Evolutionary conservation across 2,888 invertebrate species (phyloP).

Genomic region (Acanthoscelides obtectus): DNA sequence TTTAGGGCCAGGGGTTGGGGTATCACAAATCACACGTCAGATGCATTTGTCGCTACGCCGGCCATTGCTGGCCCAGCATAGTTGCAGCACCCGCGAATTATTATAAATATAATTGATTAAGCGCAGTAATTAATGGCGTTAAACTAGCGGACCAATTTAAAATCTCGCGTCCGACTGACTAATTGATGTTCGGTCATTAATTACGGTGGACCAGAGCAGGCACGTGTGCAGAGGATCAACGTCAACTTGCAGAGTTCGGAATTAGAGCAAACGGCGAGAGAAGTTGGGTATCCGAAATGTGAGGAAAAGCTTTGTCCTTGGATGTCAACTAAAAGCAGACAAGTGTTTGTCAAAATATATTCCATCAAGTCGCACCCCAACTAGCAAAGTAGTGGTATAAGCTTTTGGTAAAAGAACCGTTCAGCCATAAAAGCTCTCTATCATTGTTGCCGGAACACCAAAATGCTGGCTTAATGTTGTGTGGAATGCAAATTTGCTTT

Average conservation of each 20-base stretch:
- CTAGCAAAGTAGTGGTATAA: no score
- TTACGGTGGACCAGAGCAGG: conserved; percentile 21
- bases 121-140: conserved; percentile 36
- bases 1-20: neutral
- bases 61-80: conserved; percentile 17
- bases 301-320: no score
- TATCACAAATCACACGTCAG: conserved; percentile 29
- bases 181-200: conserved; percentile 40
- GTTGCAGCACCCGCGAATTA: conserved; percentile 26
- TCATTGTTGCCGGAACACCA: no score
- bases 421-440: no score
- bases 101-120: conserved; percentile 38
- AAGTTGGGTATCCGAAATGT: no score
- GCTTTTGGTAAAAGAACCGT: no score
- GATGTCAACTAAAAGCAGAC: no score
- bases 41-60: conserved; percentile 26
- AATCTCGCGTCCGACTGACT: conserved; percentile 36
- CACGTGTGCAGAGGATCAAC: neutral
- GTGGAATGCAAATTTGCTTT: no score
- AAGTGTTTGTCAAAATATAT: no score
- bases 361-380: no score
- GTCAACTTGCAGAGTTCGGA: neutral
- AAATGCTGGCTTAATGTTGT: no score
- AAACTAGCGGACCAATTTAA: conserved; percentile 34
- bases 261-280: no score